Evolutionary conservation across 1,140 invertebrate genomes (phyloP).

Genomic region (Hesperophylax magnus): DNA sequence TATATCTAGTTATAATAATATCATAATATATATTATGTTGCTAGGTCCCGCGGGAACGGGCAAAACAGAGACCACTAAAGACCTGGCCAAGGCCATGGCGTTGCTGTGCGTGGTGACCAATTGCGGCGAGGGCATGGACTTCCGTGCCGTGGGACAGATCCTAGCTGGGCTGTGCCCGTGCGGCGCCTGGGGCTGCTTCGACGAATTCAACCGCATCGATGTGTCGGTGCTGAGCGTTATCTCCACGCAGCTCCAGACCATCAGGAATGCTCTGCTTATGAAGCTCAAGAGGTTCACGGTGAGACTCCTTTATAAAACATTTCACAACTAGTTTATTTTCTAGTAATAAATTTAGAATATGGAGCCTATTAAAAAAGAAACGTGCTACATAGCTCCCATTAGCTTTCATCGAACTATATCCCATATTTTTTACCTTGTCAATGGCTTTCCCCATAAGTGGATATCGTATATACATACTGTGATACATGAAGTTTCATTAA

Average conservation of each 20-base stretch:
- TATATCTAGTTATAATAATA: too few relatives aligned
- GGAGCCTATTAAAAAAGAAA: too few relatives aligned
- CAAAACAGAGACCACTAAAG: conserved; percentile 93
- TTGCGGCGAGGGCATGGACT: conserved; percentile 94
- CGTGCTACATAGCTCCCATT: too few relatives aligned
- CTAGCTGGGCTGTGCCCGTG: conserved; percentile 85
- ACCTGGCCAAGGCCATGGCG: conserved; percentile 90
- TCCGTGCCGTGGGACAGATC: conserved; percentile 87
- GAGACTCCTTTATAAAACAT: conserved; percentile 2
- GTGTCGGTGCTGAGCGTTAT: conserved; percentile 92
- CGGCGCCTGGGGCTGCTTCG: conserved; percentile 92
- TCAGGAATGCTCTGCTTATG: conserved; percentile 84
- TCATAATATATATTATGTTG: too few relatives aligned
- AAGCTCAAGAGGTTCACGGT: conserved; percentile 83
- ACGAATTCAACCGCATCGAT: conserved; percentile 94
- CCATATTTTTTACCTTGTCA: too few relatives aligned
- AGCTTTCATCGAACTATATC: too few relatives aligned
- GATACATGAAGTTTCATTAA: too few relatives aligned
- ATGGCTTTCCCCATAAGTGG: too few relatives aligned
- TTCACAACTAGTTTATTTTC: too few relatives aligned
- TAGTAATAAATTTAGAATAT: too few relatives aligned
- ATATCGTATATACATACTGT: too few relatives aligned
- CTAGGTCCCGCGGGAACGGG: conserved; percentile 86
- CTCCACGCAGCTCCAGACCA: conserved; percentile 91
- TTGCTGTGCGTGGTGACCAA: conserved; percentile 92